Percentiles rank a stretch among this genome's conserved stretches.
phyloP scores from a whole-genome alignment of 2,888 invertebrate genomes.

The Cephus pygmeus region DNA sequence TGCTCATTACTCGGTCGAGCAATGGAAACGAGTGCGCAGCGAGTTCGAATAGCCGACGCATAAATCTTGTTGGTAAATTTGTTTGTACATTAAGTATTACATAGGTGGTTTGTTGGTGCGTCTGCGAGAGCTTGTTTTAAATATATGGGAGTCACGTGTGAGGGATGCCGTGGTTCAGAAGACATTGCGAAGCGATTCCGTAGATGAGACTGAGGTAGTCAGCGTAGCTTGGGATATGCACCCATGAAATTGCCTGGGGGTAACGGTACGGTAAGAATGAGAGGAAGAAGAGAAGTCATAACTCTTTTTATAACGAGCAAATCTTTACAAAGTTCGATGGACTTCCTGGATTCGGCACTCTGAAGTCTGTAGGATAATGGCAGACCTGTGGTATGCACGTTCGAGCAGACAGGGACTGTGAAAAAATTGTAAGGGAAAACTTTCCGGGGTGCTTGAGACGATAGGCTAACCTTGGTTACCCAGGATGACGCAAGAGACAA shows the following conservation, averaged over 20 bases:
- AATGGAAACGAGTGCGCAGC: background rate
- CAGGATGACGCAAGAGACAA: background rate
- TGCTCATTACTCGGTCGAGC: background rate
- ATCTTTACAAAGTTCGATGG: background rate
- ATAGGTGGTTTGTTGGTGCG: background rate
- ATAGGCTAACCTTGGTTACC: background rate
- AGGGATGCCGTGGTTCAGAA: background rate
- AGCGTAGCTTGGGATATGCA: background rate
- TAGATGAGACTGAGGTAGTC: background rate
- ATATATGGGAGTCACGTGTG: background rate
- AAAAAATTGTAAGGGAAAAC: background rate
- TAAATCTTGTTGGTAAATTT: background rate
- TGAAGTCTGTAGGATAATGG: background rate
- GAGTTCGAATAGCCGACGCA: background rate
- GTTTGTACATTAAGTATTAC: background rate
- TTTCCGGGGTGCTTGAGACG: background rate
- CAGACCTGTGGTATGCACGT: background rate
- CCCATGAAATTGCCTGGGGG: background rate
- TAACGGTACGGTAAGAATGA: background rate
- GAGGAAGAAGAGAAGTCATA: background rate
- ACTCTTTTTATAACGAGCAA: background rate
- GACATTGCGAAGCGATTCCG: no score
- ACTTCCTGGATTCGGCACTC: background rate
- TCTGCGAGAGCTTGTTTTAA: background rate
- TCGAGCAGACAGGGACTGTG: background rate